phyloP scores from a whole-genome alignment of 2,888 invertebrate species.

The Alitta virens region DNA sequence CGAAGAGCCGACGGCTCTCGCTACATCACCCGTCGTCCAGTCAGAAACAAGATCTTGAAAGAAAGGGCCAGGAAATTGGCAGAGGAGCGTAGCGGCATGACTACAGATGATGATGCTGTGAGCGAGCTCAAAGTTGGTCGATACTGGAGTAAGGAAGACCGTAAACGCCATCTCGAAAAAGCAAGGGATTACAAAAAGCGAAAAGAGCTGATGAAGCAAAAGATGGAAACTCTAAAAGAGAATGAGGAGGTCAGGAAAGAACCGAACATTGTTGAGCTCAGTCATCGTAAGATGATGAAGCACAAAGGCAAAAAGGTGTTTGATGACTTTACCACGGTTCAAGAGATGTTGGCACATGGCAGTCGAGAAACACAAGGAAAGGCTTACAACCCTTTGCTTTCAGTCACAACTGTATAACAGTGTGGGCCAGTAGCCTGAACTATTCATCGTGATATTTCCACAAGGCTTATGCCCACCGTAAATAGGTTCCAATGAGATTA shows the following conservation, averaged over 20 bases:
- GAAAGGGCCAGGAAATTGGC: conserved; percentile 69
- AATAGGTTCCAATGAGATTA: too few species aligned
- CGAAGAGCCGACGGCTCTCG: conserved; percentile 73
- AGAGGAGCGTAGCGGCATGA: conserved; percentile 68
- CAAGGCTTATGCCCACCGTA: too few species aligned
- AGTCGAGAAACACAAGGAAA: conserved; percentile 51
- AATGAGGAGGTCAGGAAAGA: conserved; percentile 41
- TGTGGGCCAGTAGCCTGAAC: background rate
- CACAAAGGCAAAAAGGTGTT: conserved; percentile 60
- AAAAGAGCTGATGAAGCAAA: conserved; percentile 45
- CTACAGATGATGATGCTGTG: conserved; percentile 76
- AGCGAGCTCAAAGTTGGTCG: conserved; percentile 74
- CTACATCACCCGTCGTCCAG: conserved; percentile 73
- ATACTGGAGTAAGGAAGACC: conserved; percentile 75
- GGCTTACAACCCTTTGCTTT: conserved; percentile 55
- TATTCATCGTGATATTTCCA: too few species aligned
- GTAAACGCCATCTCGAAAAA: conserved; percentile 71
- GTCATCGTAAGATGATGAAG: conserved; percentile 64
- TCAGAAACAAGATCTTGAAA: conserved; percentile 67
- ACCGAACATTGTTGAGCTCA: conserved; percentile 57
- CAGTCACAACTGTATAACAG: conserved; percentile 58
- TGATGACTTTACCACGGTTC: conserved; percentile 64
- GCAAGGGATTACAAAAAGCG: conserved; percentile 65
- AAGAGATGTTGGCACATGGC: conserved; percentile 64
- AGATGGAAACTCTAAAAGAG: conserved; percentile 56